phyloP scores from a whole-genome alignment of 2,888 invertebrate genomes.

The Cancer borealis region DNA sequence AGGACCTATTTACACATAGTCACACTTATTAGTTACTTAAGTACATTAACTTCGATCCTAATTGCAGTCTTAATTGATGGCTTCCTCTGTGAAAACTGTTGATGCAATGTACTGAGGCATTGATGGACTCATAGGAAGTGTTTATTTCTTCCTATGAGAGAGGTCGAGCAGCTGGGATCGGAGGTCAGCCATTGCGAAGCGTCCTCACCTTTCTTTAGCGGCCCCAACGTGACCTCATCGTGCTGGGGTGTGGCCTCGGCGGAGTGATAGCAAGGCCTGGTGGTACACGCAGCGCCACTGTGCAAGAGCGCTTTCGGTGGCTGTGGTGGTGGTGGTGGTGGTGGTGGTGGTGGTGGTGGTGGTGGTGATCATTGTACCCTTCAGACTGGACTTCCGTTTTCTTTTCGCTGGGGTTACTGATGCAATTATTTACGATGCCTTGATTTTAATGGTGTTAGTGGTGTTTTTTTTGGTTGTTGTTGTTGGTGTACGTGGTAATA shows the following conservation, averaged over 20 bases:
- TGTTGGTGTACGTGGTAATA: not conserved
- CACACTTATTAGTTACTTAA: too few relatives aligned
- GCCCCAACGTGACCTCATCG: not conserved
- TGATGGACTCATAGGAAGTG: not conserved
- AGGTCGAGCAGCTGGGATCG: not conserved
- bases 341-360: not conserved
- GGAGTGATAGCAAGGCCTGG: slow-evolving; percentile 1
- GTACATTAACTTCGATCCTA: too few relatives aligned
- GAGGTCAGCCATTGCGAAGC: not conserved
- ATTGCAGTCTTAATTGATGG: too few relatives aligned
- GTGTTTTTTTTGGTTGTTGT: not conserved
- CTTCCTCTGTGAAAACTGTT: too few relatives aligned
- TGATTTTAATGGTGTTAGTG: not conserved
- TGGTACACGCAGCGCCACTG: not conserved
- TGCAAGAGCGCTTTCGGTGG: not conserved
- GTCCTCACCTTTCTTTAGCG: not conserved
- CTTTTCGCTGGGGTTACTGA: not conserved
- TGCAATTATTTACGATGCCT: slow-evolving; percentile 2
- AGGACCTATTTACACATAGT: too few relatives aligned
- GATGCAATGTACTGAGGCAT: too few relatives aligned
- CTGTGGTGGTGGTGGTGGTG: not conserved
- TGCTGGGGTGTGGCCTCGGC: not conserved
- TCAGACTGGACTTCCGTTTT: not conserved
- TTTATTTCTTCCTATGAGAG: not conserved
- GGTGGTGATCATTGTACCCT: not conserved